Conservation (phyloP, 2,888 invertebrate species). For the Trachelus troglodyta region DNA sequence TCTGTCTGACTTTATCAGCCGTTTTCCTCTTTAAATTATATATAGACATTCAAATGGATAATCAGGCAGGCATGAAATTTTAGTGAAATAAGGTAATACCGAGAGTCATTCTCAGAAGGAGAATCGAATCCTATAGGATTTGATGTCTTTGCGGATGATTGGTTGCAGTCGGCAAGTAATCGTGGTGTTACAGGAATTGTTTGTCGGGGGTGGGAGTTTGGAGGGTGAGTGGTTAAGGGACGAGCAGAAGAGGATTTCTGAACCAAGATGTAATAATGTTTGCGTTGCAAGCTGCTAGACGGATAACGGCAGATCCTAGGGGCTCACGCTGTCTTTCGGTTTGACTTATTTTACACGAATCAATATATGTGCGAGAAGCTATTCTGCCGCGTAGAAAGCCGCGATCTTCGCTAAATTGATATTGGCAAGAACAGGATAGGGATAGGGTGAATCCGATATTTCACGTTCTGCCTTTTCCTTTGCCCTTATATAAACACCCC, state of each 20-base stretch:
- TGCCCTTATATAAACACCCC: too few species aligned
- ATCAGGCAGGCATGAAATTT: too few species aligned
- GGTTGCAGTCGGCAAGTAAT: background rate
- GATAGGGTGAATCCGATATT: constrained; percentile 13
- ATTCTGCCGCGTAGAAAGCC: constrained; percentile 21
- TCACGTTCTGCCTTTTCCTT: too few species aligned
- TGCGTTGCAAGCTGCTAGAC: constrained; percentile 21
- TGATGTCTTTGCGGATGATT: background rate
- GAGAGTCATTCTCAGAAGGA: background rate
- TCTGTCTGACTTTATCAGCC: too few species aligned
- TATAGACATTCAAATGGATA: too few species aligned
- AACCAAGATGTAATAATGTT: constrained; percentile 41
- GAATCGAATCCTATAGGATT: background rate
- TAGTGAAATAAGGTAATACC: too few species aligned
- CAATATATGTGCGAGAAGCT: constrained; percentile 38
- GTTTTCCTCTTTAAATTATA: too few species aligned
- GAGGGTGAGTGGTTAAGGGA: too few species aligned
- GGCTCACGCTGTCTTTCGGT: constrained; percentile 31
- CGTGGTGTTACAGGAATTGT: background rate
- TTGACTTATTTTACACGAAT: constrained; percentile 40
- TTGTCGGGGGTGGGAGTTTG: too few species aligned
- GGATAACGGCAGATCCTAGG: constrained; percentile 28
- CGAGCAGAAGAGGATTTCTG: constrained; percentile 10
- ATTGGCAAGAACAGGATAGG: constrained; percentile 27
- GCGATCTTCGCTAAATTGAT: constrained; percentile 43